phyloP scores from a whole-genome alignment of 2,113 vertebrate genomes.

The Australoheros scitulus region DNA sequence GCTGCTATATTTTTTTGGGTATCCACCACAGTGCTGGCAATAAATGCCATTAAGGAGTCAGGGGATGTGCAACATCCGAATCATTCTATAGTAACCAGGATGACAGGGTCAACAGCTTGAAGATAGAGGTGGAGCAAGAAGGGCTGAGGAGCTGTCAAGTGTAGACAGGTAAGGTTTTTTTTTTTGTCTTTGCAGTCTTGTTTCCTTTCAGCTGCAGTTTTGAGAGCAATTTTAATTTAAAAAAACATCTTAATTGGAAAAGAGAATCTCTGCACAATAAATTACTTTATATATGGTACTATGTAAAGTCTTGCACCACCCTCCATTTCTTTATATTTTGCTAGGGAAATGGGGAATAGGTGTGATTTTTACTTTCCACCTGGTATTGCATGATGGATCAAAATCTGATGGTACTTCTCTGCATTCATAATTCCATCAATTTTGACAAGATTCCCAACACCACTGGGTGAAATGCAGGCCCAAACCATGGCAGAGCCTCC shows the following conservation, averaged over 20 bases:
- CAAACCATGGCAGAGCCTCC: neutral
- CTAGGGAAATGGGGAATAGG: neutral
- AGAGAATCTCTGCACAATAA: neutral
- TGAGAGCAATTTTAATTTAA: neutral
- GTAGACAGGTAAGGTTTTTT: neutral
- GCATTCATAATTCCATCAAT: neutral
- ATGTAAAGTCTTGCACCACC: neutral
- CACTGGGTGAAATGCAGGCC: neutral
- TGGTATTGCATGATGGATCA: neutral
- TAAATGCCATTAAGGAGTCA: constrained; percentile 27
- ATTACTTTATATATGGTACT: neutral
- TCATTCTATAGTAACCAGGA: neutral
- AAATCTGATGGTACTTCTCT: neutral
- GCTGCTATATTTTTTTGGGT: constrained; percentile 16
- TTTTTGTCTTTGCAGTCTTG: neutral
- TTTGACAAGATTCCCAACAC: neutral
- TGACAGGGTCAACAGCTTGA: constrained; percentile 38
- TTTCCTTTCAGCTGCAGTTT: constrained; percentile 2
- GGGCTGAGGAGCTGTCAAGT: constrained; percentile 9
- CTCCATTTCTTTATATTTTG: neutral
- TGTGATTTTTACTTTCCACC: neutral
- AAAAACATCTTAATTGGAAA: neutral
- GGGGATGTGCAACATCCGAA: constrained; percentile 12
- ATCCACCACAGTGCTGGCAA: constrained; percentile 14
- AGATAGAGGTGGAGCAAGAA: constrained; percentile 16